Percentiles rank a stretch among this genome's conserved stretches.
Conservation (phyloP, 2,797 vertebrate species). For the Acropternis orthonyx region DNA sequence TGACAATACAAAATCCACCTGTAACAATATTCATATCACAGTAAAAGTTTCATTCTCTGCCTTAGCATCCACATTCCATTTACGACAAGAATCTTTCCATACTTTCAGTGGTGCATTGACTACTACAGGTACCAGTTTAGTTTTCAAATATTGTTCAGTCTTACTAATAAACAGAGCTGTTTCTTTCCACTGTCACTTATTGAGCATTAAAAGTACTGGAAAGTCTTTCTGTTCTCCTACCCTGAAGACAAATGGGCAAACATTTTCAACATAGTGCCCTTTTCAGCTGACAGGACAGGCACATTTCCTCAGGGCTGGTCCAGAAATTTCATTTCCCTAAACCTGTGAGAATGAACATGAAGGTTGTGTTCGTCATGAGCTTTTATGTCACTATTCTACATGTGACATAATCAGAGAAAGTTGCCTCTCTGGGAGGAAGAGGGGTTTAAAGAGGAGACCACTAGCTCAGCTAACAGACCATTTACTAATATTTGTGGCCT, state of each 20-base stretch:
- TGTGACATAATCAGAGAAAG: background rate
- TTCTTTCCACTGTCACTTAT: background rate
- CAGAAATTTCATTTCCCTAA: background rate
- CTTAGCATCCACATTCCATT: too few species aligned
- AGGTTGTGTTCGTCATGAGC: background rate
- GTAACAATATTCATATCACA: too few species aligned
- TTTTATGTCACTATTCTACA: background rate
- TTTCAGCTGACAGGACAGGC: background rate
- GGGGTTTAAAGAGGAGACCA: background rate
- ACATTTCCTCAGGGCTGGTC: background rate
- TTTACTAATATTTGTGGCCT: background rate
- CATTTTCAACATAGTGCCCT: background rate
- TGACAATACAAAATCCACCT: too few species aligned
- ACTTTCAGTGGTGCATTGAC: too few species aligned
- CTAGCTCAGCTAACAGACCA: background rate
- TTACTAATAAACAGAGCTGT: background rate
- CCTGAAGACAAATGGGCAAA: background rate
- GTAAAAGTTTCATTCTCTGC: too few species aligned
- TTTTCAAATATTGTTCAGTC: background rate
- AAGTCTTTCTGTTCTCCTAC: background rate
- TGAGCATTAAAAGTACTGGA: background rate
- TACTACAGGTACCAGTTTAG: background rate
- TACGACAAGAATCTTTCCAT: too few species aligned
- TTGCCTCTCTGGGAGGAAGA: background rate
- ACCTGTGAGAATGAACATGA: background rate